Base-by-base conservation (phyloP, 2,113 vertebrate genomes). In the Mixornis gularis region DNA sequence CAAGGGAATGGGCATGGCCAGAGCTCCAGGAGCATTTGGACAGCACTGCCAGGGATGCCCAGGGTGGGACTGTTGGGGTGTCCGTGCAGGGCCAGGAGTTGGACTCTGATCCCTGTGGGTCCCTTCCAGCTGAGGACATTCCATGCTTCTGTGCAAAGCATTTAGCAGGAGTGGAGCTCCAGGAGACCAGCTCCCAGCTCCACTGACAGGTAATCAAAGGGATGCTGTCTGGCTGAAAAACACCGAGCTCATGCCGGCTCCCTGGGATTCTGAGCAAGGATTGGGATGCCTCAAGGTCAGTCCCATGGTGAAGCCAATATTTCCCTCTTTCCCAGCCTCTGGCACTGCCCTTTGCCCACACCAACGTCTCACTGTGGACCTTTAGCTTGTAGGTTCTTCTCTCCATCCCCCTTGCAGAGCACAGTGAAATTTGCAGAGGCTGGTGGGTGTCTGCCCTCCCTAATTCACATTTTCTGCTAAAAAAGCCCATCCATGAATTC, bases 221-320 rank as follows among this genome's bases (percentile, higher is more conserved):
- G 48, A 26, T 4, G 0, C 77, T 70, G 58, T 13, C 17, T 71
- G n/a, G 6, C 68, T 38, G 69, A 14, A 15, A 10, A 63, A 22
- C 49, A 36, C 27, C 0, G 10, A 30, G 53, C 66, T 71, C 27
- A 7, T 0, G 0, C n/a, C 0, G 0, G 15, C 63, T 80, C 55
- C 4, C 1, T 3, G 10, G 77, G 32, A 21, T 68, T 68, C 52
- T 15, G 44, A 25, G 51, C 8, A 6, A 51, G 38, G 58, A 30
- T 2, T 41, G 13, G 4, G 10, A 9, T 53, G 38, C 49, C 44
- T 55, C 32, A 6, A 0, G n/a, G 41, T 41, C 26, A 13, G 27
- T 24, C 38, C 27, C 0, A 0, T 49, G 36, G 29, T 7, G 3
- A 22, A 44, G 10, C 30, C 0, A 0, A 0, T 3, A 2, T 52